phyloP scores from a whole-genome alignment of 2,888 invertebrate species.

The Orchesellides sinensis region DNA sequence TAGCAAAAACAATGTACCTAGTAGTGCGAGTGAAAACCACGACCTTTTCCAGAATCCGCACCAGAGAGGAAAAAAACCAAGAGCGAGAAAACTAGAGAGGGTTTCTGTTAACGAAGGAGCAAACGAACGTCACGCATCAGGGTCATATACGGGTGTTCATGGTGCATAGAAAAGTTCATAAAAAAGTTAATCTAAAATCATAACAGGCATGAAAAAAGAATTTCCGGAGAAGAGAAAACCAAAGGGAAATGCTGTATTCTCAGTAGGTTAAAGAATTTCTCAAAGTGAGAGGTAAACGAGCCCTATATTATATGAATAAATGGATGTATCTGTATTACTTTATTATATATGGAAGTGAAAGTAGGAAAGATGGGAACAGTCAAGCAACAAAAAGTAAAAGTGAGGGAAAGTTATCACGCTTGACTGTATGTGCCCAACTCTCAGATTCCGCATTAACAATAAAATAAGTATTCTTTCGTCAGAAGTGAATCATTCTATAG shows the following conservation, averaged over 20 bases:
- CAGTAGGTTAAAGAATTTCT: not conserved
- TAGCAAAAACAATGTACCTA: not conserved
- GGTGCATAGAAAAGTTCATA: conserved; percentile 36
- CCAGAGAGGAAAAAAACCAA: not conserved
- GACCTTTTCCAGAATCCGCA: conserved; percentile 12
- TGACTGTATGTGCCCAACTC: not conserved
- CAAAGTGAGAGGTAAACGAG: not conserved
- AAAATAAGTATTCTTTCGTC: too few species aligned
- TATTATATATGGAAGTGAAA: too few species aligned
- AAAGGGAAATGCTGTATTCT: conserved; percentile 4
- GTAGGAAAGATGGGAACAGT: not conserved
- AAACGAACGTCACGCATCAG: conserved; percentile 13
- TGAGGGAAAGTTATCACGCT: not conserved
- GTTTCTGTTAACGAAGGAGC: not conserved
- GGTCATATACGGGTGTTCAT: conserved; percentile 3
- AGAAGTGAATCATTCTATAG: too few species aligned
- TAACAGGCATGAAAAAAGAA: conserved; percentile 12
- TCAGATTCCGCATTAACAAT: too few species aligned
- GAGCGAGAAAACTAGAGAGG: not conserved
- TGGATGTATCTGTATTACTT: too few species aligned
- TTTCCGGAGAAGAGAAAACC: not conserved
- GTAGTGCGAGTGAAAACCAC: not conserved
- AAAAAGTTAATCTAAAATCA: conserved; percentile 46
- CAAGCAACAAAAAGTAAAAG: not conserved
- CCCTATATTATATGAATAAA: not conserved